Conservation (phyloP, 2,113 vertebrate species). For the Henicopernis longicauda region DNA sequence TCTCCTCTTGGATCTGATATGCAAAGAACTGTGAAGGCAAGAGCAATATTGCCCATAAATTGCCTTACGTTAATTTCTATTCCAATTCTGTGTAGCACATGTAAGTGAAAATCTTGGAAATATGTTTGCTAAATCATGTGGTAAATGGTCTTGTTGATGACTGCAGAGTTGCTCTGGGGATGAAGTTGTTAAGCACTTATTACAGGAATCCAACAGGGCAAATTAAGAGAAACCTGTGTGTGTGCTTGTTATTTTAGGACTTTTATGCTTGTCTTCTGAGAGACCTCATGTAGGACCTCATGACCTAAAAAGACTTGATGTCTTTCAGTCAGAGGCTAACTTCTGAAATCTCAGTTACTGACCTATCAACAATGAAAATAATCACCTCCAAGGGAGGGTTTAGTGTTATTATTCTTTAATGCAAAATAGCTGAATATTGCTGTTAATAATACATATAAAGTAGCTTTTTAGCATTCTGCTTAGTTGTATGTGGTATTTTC, state of each 20-base stretch:
- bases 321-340: conserved; percentile 64
- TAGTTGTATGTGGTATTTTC: conserved; percentile 32
- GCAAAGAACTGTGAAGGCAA: not conserved
- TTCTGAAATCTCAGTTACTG: conserved; percentile 54
- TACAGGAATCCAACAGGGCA: conserved; percentile 77
- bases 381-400: conserved; percentile 57
- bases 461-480: not conserved
- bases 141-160: conserved; percentile 78
- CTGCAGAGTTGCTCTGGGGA: conserved; percentile 73
- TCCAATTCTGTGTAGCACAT: conserved; percentile 38
- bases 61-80: conserved; percentile 46
- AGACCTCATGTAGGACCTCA: conserved; percentile 52
- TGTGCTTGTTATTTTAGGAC: conserved; percentile 74
- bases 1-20: not conserved
- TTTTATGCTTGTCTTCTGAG: conserved; percentile 66
- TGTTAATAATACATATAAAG: conserved; percentile 50
- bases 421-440: conserved; percentile 30
- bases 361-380: conserved; percentile 62
- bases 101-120: conserved; percentile 70
- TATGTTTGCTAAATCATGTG: conserved; percentile 79
- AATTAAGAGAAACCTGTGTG: conserved; percentile 76
- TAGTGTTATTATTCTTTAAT: conserved; percentile 52
- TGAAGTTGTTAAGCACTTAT: conserved; percentile 75
- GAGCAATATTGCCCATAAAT: not conserved
- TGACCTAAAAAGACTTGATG: conserved; percentile 67